These are phyloP conservation scores for Phyllopteryx taeniolatus DNA, from an alignment of 2,113 vertebrate species.

Conservation along the genomic window DNA sequence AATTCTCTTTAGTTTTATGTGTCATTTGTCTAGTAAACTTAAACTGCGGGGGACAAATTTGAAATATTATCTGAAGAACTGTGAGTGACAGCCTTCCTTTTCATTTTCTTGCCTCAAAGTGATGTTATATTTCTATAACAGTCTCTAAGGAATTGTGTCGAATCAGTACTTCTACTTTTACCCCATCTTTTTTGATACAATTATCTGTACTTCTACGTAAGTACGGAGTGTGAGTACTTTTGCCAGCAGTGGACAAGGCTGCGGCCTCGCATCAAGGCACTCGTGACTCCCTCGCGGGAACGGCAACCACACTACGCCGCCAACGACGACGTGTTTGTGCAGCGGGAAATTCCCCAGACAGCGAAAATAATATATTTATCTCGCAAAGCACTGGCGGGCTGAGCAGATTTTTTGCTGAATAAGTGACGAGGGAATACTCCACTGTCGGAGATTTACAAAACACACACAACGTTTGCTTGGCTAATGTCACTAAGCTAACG, in stretches of 20 bases:
- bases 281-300: slow-evolving; percentile 20
- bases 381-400: background rate
- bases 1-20: too few relatives aligned
- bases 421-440: slow-evolving; percentile 33
- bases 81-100: too few relatives aligned
- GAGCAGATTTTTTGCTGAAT: slow-evolving; percentile 27
- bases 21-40: too few relatives aligned
- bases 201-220: background rate
- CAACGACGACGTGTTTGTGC: slow-evolving; percentile 8
- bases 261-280: too few relatives aligned
- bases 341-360: slow-evolving; percentile 22
- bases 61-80: too few relatives aligned
- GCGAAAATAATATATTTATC: slow-evolving; percentile 36
- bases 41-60: too few relatives aligned
- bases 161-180: slow-evolving; percentile 11
- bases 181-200: slow-evolving; percentile 17
- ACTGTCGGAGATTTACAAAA: slow-evolving; percentile 27
- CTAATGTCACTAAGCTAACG: slow-evolving; percentile 3
- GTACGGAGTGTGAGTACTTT: too few relatives aligned
- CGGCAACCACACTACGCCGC: slow-evolving; percentile 12
- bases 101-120: too few relatives aligned
- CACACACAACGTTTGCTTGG: slow-evolving; percentile 15
- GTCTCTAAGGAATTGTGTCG: too few relatives aligned
- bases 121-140: too few relatives aligned
- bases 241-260: too few relatives aligned